A percentile compares a stretch with the other conserved stretches of the same genome.
Evolutionary conservation across 2,113 vertebrate genomes (phyloP).

Genomic region (Nettapus auritus): DNA sequence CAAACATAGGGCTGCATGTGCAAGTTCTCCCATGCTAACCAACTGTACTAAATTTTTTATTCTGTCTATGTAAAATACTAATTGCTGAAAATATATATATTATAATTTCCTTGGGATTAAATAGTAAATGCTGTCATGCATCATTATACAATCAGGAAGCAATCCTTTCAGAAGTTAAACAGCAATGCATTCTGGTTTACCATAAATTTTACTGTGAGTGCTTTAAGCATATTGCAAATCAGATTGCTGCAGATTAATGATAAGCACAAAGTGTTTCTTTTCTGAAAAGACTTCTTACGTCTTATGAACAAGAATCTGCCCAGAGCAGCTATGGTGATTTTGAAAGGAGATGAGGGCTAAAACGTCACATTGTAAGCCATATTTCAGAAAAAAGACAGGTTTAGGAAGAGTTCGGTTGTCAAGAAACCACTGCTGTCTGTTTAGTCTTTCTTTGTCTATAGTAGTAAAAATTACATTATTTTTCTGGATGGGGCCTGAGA

Average conservation of each 20-base stretch:
- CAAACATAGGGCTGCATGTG: background rate
- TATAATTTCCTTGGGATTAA: background rate
- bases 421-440: background rate
- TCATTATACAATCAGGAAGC: background rate
- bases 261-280: background rate
- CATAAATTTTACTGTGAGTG: background rate
- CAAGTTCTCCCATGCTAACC: background rate
- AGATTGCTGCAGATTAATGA: background rate
- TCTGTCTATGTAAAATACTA: background rate
- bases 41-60: background rate
- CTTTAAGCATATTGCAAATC: background rate
- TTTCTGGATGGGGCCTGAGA: background rate
- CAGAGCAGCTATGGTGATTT: background rate
- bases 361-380: background rate
- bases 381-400: background rate
- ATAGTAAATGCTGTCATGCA: background rate
- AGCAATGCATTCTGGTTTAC: background rate
- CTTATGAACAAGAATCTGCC: background rate
- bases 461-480: background rate
- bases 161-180: background rate
- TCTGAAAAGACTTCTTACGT: background rate
- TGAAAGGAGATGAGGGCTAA: background rate
- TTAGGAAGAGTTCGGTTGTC: background rate
- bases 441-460: background rate
- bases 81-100: background rate